Percentiles rank a stretch among this genome's conserved stretches.
These are phyloP conservation scores for Prochilodus magdalenae DNA, from an alignment of 2,113 vertebrate genomes.

Conservation along the genomic window DNA sequence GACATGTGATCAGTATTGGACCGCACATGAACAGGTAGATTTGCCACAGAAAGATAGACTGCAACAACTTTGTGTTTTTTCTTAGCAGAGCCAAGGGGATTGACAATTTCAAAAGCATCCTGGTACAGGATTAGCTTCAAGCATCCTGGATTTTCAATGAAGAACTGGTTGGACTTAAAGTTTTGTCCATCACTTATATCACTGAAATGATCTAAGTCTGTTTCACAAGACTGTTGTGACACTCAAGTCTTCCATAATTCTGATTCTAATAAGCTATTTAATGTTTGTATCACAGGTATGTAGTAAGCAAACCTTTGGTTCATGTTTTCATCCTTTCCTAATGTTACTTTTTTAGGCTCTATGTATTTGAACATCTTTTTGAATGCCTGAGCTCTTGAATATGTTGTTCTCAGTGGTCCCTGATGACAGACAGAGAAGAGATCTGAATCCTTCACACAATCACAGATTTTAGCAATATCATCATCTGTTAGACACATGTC, in stretches of 20 bases:
- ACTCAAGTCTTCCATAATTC: constrained; percentile 47
- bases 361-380: constrained; percentile 46
- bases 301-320: constrained; percentile 56
- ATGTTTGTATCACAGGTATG: constrained; percentile 53
- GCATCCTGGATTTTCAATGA: no score
- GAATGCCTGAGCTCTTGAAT: no score
- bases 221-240: constrained; percentile 41
- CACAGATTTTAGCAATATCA: no score
- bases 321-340: constrained; percentile 56
- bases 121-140: neutral
- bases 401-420: no score
- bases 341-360: constrained; percentile 42
- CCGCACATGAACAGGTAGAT: constrained; percentile 30
- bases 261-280: constrained; percentile 50
- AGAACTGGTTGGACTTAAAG: neutral
- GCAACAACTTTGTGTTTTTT: constrained; percentile 40
- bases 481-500: no score
- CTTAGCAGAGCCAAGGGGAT: constrained; percentile 41
- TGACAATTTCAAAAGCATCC: constrained; percentile 26
- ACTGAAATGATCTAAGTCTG: no score
- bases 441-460: no score
- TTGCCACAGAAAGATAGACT: constrained; percentile 55
- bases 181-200: no score
- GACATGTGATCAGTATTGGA: constrained; percentile 41
- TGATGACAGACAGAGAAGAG: no score